These are phyloP conservation scores for Chironomus riparius DNA, from an alignment of 2,888 invertebrate species.

Conservation along the genomic window DNA sequence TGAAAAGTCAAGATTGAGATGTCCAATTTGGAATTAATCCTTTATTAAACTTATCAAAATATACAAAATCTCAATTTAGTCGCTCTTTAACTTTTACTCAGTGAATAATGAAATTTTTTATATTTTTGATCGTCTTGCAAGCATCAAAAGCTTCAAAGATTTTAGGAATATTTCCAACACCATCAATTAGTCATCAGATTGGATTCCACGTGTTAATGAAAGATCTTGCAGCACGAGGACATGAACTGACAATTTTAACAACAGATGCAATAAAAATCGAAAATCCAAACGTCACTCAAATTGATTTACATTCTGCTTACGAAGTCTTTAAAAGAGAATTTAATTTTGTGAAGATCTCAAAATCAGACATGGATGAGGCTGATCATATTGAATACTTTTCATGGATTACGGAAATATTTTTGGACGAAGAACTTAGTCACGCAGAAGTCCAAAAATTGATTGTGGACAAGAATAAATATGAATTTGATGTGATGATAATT, in stretches of 20 bases:
- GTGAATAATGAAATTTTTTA: too few species aligned
- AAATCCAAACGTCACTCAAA: conserved; percentile 19
- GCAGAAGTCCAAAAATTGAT: conserved; percentile 32
- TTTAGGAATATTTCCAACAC: conserved; percentile 38
- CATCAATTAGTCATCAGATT: conserved; percentile 39
- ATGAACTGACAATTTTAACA: conserved; percentile 31
- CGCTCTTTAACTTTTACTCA: too few species aligned
- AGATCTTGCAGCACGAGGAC: conserved; percentile 36
- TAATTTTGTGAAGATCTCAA: conserved; percentile 28
- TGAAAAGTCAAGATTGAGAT: too few species aligned
- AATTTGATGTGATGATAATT: conserved; percentile 34
- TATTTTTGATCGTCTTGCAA: too few species aligned
- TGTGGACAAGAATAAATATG: conserved; percentile 29
- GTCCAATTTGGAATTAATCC: too few species aligned
- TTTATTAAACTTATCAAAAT: too few species aligned
- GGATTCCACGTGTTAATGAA: conserved; percentile 37
- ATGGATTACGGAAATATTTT: not conserved
- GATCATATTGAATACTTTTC: conserved; percentile 29
- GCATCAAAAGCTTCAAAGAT: conserved; percentile 26
- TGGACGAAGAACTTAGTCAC: conserved; percentile 27
- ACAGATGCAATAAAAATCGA: conserved; percentile 4
- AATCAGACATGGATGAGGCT: conserved; percentile 20
- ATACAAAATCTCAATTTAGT: too few species aligned
- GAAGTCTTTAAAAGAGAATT: not conserved
- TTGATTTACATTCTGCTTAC: not conserved